Evolutionary conservation across 2,797 vertebrate genomes (phyloP).

Genomic region (Falco columbarius): DNA sequence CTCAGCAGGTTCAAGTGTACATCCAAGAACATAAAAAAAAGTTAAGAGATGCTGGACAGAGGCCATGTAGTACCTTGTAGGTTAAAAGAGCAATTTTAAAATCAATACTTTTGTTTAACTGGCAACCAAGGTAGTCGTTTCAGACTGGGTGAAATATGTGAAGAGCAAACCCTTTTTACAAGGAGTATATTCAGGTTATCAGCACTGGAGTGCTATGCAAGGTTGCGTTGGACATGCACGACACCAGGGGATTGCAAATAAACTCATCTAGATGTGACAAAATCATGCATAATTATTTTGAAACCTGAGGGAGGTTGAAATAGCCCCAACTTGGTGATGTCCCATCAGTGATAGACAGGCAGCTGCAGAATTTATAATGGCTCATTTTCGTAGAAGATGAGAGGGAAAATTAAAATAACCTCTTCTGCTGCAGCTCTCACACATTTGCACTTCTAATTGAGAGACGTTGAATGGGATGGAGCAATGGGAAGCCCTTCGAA

Average conservation of each 20-base stretch:
- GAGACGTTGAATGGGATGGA: not conserved
- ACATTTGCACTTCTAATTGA: not conserved
- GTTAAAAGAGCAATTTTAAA: conserved; percentile 76
- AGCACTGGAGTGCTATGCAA: not conserved
- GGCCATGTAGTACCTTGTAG: conserved; percentile 52
- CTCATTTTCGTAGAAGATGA: conserved; percentile 42
- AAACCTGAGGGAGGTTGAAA: conserved; percentile 75
- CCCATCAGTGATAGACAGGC: conserved; percentile 45
- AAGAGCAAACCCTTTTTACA: conserved; percentile 6
- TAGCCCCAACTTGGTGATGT: conserved; percentile 42
- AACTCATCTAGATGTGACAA: conserved; percentile 87
- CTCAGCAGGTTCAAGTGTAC: conserved; percentile 26
- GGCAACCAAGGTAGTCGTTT: conserved; percentile 38
- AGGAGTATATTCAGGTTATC: conserved; percentile 15
- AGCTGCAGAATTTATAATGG: conserved; percentile 53
- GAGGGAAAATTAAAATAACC: conserved; percentile 45
- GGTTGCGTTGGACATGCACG: not conserved
- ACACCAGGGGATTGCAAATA: conserved; percentile 76
- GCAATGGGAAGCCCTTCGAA: not conserved
- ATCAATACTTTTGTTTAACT: conserved; percentile 74
- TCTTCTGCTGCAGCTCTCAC: not conserved
- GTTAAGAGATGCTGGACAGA: conserved; percentile 55
- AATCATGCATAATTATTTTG: conserved; percentile 81
- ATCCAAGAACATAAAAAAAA: conserved; percentile 53
- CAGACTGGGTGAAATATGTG: conserved; percentile 40